Evolutionary conservation across 1,140 invertebrate genomes (phyloP).

Genomic region (Thaumatotibia leucotreta): DNA sequence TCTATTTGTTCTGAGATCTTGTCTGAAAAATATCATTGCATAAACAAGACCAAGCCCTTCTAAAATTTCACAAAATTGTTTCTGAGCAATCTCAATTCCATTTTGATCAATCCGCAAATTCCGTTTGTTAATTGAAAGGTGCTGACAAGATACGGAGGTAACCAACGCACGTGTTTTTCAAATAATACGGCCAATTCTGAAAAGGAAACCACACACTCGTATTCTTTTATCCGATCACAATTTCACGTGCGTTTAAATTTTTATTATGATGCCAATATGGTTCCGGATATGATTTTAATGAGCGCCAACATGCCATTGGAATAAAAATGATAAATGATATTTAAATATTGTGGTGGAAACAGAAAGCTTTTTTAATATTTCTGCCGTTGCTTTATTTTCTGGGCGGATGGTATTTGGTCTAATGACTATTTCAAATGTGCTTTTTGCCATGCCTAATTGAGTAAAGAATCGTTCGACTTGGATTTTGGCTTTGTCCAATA

Average conservation of each 20-base stretch:
- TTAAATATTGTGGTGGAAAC: neutral
- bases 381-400: no score
- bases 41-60: no score
- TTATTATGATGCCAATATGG: constrained; percentile 10
- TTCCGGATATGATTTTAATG: neutral
- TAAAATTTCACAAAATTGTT: neutral
- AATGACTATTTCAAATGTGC: no score
- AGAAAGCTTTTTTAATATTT: no score
- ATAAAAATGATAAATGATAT: neutral
- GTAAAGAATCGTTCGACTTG: no score
- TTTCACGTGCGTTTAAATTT: constrained; percentile 3
- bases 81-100: neutral
- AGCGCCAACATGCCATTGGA: neutral
- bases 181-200: constrained; percentile 56
- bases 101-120: constrained; percentile 36
- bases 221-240: constrained; percentile 22
- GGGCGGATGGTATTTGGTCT: no score
- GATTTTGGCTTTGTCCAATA: no score
- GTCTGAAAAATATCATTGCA: no score
- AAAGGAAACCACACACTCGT: constrained; percentile 25
- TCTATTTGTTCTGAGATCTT: no score
- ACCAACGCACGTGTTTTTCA: constrained; percentile 56
- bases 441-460: no score
- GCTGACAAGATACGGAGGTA: constrained; percentile 46
- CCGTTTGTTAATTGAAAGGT: constrained; percentile 50